Conservation (phyloP, 2,888 invertebrate genomes). For the Orthosia gracilis region DNA sequence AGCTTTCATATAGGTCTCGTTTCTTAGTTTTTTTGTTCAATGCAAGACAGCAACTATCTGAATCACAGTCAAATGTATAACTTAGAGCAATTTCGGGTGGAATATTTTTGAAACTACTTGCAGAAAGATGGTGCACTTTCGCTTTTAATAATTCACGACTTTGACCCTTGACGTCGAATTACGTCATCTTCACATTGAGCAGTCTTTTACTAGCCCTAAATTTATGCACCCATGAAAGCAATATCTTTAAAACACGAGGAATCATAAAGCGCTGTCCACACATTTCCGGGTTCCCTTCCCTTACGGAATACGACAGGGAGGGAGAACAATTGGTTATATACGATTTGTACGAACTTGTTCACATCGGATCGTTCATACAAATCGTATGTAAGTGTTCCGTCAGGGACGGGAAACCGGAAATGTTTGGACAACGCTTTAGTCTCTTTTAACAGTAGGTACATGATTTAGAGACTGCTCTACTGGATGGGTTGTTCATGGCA, state of each 20-base stretch:
- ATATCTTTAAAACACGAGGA: background rate
- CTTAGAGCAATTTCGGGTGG: background rate
- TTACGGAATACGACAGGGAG: too few species aligned
- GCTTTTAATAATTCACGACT: slow-evolving; percentile 22
- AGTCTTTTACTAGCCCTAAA: background rate
- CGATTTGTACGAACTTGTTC: too few species aligned
- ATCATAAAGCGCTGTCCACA: too few species aligned
- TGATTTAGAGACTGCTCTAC: too few species aligned
- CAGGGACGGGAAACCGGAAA: too few species aligned
- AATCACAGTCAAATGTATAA: background rate
- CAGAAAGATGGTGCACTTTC: slow-evolving; percentile 21
- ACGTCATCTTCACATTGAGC: background rate
- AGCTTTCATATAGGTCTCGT: background rate
- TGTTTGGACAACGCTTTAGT: too few species aligned
- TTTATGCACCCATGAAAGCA: background rate
- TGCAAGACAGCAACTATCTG: background rate
- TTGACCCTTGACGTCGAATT: slow-evolving; percentile 6
- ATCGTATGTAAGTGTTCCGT: too few species aligned
- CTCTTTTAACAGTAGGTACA: too few species aligned
- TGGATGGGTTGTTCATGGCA: background rate
- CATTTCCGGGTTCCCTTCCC: too few species aligned
- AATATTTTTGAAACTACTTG: slow-evolving; percentile 3
- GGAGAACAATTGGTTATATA: too few species aligned
- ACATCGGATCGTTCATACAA: too few species aligned
- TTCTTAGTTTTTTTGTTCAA: background rate